A percentile compares a stretch with the other conserved stretches of the same genome.
Evolutionary conservation across 2,113 vertebrate genomes (phyloP).

Genomic region (Bubo bubo): DNA sequence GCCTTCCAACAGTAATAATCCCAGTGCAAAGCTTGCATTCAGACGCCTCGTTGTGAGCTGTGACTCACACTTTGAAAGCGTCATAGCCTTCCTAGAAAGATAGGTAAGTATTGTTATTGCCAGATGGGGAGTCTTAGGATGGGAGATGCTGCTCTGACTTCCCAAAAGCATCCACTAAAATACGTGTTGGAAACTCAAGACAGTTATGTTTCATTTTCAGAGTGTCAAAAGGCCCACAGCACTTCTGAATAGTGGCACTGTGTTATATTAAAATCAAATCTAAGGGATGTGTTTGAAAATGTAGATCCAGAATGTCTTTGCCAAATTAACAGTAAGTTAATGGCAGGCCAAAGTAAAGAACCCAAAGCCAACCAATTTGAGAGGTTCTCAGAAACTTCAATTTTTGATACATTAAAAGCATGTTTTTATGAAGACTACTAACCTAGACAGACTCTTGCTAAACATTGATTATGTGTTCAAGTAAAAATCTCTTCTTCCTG

Average conservation of each 20-base stretch:
- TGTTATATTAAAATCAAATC: background rate
- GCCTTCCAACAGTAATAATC: background rate
- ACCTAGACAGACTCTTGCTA: background rate
- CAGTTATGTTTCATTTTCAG: background rate
- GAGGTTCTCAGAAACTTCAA: background rate
- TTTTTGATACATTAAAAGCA: background rate
- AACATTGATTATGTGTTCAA: background rate
- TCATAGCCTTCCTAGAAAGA: background rate
- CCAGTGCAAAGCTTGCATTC: background rate
- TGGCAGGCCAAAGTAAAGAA: background rate
- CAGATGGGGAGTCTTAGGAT: background rate
- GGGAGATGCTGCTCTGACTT: background rate
- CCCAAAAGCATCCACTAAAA: background rate
- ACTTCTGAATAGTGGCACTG: accelerated
- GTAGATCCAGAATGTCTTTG: background rate
- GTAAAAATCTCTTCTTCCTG: background rate
- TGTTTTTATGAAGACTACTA: background rate
- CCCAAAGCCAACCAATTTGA: background rate
- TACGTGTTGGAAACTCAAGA: background rate
- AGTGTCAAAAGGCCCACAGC: background rate
- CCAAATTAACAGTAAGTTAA: background rate
- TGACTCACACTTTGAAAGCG: background rate
- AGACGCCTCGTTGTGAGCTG: background rate
- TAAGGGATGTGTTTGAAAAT: background rate
- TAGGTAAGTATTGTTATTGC: background rate